Evolutionary conservation across 2,888 invertebrate genomes (phyloP), one percentile per base, ranked within the genome.

Genomic region (Dryadula phaetusa): DNA sequence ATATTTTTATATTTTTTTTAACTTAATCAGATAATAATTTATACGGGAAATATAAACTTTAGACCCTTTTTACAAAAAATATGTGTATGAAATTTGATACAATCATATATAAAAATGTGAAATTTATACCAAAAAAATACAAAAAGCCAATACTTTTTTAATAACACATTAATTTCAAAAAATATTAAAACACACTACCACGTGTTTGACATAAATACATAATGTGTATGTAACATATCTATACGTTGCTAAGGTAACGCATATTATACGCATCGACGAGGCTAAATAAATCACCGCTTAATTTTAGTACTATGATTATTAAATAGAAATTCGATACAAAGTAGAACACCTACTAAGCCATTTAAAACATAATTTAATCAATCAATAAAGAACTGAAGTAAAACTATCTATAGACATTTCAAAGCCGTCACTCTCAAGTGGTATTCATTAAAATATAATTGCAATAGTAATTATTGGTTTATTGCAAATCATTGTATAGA

Each of bases 361-460:
- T 25, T 60, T 46, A 44, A 14, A 61, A 62, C 40, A 46, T 32
- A 18, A 44, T 34, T 61, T 61, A 64, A 65, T 56, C 62, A 68
- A 25, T 44, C n/a, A 28, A 37, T 6, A 18, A 25, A 42, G 40
- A 12, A 16, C 8, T 25, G 12, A 44, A 14, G 42, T 60, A 49
- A 52, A 49, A 52, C 34, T 53, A n/a, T 40, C 47, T 49, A 67
- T 34, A 37, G 10, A 20, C 18, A 14, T 62, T 40, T 52, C 14
- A 28, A 25, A 68, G 32, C 47, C 60, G 16, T 67, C 67, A 60
- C 18, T 47, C 40, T 67, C 67, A 58, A 68, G 61, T 64, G 67
- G 37, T 20, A 44, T 52, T 64, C 67, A 68, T 68, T 64, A 68
- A 58, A 67, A 47, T 20, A 25, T 68, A 64, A 64, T 67, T 67